Base-by-base conservation (phyloP, 2,888 invertebrate species). In the Spisula subtruncata region DNA sequence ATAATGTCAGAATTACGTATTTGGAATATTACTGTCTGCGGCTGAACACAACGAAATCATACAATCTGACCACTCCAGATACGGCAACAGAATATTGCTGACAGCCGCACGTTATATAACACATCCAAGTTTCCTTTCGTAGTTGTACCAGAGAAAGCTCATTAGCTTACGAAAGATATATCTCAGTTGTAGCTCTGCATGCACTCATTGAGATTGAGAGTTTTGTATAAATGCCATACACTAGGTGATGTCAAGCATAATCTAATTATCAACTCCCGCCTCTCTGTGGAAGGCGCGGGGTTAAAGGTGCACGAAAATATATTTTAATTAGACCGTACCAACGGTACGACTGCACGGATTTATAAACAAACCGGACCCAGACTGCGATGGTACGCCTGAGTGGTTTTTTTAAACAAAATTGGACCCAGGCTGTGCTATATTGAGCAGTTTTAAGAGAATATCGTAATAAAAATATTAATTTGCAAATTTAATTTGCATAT, bases 401-500 rank as follows among this genome's bases (percentile, higher is more conserved):
- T 25, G 60, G 60, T 6, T 25, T 66, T 51, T 25, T 66, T n/a
- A 60, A 60, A 66, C n/a, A 25, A n/a, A 6, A n/a, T 4, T 25
- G 25, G 60, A 25, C 60, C 6, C 20, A n/a, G 56, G 20, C n/a
- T 56, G 18, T 18, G 56, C 18, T 56, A 56, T 56, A n/a, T 56
- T 56, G 18, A 56, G 60, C 60, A 66, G 12, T 66, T 66, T 66
- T 10, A n/a, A 66, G 25, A 66, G 60, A n/a, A 25, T 25, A 66
- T n/a, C 60, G 5, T 12, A 5, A 41, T 41, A 41, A 41, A 41
- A 41, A 41, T 41, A 41, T 41, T 41, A 66, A 66, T 66, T 25
- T 25, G 60, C 20, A 66, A 25, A n/a, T 66, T 66, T 66, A 25
- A 66, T 66, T 66, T 66, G 60, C 60, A 66, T n/a, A n/a, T 66